Percentiles rank a stretch among this genome's conserved stretches.
These are phyloP conservation scores for Nasalis larvatus DNA, from an alignment of 2,113 vertebrate species.

Conservation along the genomic window DNA sequence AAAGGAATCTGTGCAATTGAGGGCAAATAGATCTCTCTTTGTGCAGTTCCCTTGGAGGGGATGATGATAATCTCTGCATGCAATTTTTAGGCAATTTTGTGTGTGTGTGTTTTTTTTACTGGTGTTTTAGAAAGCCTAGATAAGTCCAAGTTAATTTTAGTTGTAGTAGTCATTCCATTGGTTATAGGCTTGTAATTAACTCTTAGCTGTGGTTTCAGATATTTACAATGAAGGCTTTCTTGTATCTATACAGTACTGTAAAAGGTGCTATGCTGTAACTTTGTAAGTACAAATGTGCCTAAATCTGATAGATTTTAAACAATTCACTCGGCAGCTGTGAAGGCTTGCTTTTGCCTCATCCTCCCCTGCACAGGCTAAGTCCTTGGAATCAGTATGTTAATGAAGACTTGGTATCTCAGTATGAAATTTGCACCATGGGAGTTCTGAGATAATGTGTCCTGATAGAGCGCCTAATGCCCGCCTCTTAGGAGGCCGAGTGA, in stretches of 20 bases:
- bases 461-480: not conserved
- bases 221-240: not conserved
- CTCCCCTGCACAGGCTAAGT: not conserved
- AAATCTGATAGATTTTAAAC: not conserved
- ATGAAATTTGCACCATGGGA: not conserved
- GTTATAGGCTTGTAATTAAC: not conserved
- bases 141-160: slow-evolving; percentile 37
- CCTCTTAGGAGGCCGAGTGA: not conserved
- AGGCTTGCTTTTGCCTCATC: not conserved
- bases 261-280: not conserved
- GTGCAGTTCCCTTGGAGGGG: not conserved
- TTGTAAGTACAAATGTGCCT: not conserved
- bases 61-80: not conserved
- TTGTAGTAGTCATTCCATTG: not conserved
- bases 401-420: not conserved
- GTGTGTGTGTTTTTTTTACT: not conserved
- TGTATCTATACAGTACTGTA: not conserved
- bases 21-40: not conserved
- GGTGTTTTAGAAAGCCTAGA: slow-evolving; percentile 4
- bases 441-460: not conserved
- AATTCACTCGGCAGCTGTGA: not conserved
- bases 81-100: slow-evolving; percentile 27
- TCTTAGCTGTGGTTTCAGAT: not conserved
- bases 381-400: slow-evolving; percentile 3
- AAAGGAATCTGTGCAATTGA: not conserved